Conservation (phyloP, 2,113 vertebrate genomes). For the Hippocampus abdominalis region DNA sequence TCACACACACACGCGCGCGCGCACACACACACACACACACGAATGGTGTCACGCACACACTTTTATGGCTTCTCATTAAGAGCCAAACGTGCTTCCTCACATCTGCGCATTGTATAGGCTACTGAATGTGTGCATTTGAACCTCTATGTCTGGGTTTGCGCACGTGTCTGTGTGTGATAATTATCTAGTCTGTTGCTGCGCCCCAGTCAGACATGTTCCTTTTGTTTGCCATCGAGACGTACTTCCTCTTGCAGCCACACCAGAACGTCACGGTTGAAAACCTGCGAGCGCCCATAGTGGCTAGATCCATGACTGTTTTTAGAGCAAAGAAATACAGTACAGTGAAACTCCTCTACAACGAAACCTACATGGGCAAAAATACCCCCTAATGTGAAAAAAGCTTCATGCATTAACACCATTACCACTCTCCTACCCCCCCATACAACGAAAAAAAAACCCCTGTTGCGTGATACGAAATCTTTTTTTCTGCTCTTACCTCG, state of each 20-base stretch:
- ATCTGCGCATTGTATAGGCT: background rate
- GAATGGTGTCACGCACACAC: background rate
- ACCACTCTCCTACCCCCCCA: too few species aligned
- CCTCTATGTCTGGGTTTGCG: constrained; percentile 28
- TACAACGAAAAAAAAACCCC: too few species aligned
- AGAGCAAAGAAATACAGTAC: background rate
- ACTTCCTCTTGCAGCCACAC: constrained; percentile 38
- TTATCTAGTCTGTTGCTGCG: constrained; percentile 62
- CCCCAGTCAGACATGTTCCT: constrained; percentile 48
- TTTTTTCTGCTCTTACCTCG: too few species aligned
- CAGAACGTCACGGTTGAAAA: constrained; percentile 31
- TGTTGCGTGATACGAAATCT: too few species aligned
- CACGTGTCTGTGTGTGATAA: constrained; percentile 52
- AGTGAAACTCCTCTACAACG: too few species aligned
- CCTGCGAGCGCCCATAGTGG: constrained; percentile 8
- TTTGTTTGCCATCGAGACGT: constrained; percentile 52
- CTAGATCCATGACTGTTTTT: background rate
- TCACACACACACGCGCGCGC: constrained; percentile 39
- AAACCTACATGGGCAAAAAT: too few species aligned
- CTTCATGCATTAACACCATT: too few species aligned
- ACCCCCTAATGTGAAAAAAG: too few species aligned
- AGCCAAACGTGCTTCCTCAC: constrained; percentile 15
- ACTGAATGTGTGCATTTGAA: constrained; percentile 6
- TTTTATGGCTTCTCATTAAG: constrained; percentile 50
- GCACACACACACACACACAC: constrained; percentile 13